Evolutionary conservation across 2,113 vertebrate species (phyloP).

Genomic region (Tragelaphus strepsiceros): DNA sequence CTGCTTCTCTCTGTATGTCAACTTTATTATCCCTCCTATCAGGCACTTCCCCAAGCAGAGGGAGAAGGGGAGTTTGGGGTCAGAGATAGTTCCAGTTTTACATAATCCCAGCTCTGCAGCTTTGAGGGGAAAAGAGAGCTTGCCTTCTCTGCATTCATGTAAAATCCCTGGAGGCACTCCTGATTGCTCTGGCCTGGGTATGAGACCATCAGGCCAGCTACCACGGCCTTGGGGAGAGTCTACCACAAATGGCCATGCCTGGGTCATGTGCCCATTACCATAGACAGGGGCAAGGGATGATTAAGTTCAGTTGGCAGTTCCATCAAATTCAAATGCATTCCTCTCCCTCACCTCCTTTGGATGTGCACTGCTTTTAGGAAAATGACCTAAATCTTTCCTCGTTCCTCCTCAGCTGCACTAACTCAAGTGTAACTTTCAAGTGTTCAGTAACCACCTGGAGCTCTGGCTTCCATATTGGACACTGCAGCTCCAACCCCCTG

Average conservation of each 20-base stretch:
- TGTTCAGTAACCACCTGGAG: neutral
- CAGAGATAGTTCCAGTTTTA: neutral
- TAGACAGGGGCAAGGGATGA: neutral
- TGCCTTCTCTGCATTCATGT: neutral
- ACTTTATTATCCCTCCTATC: neutral
- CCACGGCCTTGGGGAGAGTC: neutral
- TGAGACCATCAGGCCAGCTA: neutral
- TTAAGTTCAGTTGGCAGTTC: neutral
- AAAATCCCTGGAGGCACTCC: neutral
- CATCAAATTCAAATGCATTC: neutral
- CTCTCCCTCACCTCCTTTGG: neutral
- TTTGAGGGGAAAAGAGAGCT: neutral
- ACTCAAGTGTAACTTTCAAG: neutral
- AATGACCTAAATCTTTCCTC: neutral
- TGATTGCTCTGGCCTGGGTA: neutral
- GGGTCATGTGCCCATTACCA: neutral
- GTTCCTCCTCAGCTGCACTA: neutral
- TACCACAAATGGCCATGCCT: neutral
- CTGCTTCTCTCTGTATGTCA: neutral
- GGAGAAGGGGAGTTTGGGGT: neutral
- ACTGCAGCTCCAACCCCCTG: neutral
- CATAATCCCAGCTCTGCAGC: neutral
- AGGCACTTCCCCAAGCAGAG: neutral
- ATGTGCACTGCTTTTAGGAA: neutral
- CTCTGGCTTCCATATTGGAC: neutral